Base-by-base conservation (phyloP, 2,888 invertebrate species). In the Osmoderma eremita region DNA sequence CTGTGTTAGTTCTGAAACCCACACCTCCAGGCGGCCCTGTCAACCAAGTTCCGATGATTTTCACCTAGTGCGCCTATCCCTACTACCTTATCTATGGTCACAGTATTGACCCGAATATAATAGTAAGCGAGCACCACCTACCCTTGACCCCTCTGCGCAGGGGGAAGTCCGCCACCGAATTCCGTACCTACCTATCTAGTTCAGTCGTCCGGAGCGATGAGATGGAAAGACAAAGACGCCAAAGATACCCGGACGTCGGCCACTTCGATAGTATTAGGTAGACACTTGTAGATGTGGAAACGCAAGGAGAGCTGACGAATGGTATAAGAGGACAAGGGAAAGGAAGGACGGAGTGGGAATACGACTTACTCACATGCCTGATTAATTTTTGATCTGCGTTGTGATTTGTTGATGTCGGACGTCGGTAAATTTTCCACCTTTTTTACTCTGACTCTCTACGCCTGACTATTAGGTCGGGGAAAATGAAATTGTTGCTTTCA, bases 121-220 rank as follows among this genome's bases (percentile, higher is more conserved):
- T 30, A 10, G 30, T 30, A 50, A 63, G 63, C 51, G 53, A 62
- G 18, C 41, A 48, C 63, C 63, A 67, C 67, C 67, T 67, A 67
- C 67, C 67, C 63, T 67, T 67, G 67, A 67, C 63, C 67, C 53
- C 15, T 38, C n/a, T n/a, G n/a, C n/a, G n/a, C n/a, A n/a, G n/a
- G 53, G 63, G 54, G 67, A 67, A 67, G 41, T 67, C 51, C 36
- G 36, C 17, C 30, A 24, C 38, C 15, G 15, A 5, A 67, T 67
- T 67, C 67, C 67, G 51, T 15, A 50, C 61, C 51, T 53, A 36
- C 50, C 30, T 30, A 30, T 30, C 10, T 30, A 30, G 30, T n/a
- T 15, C 22, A 36, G 12, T 15, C 15, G 36, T 36, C 51, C 15
- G 51, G 17, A 53, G 51, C 51, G 51, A 53, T 53, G 51, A 17